These are phyloP conservation scores for Xanthorhoe designata DNA, from an alignment of 2,888 invertebrate species.

Conservation along the genomic window DNA sequence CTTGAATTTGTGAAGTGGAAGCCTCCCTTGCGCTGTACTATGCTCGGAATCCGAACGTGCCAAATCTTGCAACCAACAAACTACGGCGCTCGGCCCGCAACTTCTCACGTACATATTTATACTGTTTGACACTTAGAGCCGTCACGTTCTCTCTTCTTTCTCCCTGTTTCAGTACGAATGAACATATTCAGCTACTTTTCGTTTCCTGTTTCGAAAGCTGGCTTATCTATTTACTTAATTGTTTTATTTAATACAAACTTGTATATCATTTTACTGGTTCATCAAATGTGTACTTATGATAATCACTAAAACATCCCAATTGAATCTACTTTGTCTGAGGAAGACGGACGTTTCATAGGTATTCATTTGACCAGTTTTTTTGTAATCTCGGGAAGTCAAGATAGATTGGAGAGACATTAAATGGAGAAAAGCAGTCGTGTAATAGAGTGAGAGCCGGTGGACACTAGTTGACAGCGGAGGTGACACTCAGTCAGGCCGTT, in stretches of 20 bases:
- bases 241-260: slow-evolving; percentile 19
- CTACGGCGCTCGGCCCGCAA: slow-evolving; percentile 23
- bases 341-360: slow-evolving; percentile 6
- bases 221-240: slow-evolving; percentile 23
- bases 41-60: slow-evolving; percentile 67
- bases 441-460: slow-evolving; percentile 56
- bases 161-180: slow-evolving; percentile 31
- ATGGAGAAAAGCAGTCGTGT: slow-evolving; percentile 49
- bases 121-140: slow-evolving; percentile 46
- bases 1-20: slow-evolving; percentile 75
- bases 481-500: slow-evolving; percentile 77
- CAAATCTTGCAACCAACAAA: slow-evolving; percentile 59
- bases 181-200: slow-evolving; percentile 31
- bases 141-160: slow-evolving; percentile 48
- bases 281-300: background rate
- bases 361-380: slow-evolving; percentile 10
- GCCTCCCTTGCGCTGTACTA: slow-evolving; percentile 62
- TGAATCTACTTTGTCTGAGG: slow-evolving; percentile 1
- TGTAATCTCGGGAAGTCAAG: slow-evolving; percentile 39
- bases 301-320: slow-evolving; percentile 1
- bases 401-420: slow-evolving; percentile 60
- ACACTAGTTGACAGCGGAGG: slow-evolving; percentile 68
- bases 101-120: slow-evolving; percentile 50
- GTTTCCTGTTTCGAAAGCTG: slow-evolving; percentile 26
- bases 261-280: background rate